These are phyloP conservation scores for Myotis daubentonii DNA, from an alignment of 2,797 vertebrate species.

Conservation along the genomic window DNA sequence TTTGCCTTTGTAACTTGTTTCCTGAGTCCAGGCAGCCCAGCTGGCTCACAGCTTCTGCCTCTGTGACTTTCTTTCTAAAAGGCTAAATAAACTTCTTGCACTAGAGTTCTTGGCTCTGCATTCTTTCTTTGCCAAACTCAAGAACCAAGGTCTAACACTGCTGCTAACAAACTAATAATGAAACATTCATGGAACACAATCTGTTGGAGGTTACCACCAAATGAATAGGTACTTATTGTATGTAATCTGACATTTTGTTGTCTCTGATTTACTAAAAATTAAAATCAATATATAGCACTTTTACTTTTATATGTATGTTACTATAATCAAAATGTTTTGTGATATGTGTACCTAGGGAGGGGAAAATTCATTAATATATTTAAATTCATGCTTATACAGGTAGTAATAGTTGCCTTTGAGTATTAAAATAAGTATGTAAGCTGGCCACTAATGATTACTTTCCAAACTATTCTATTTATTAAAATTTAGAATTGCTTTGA, in stretches of 20 bases:
- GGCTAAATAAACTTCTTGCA: not conserved
- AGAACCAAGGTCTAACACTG: not conserved
- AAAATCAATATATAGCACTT: not conserved
- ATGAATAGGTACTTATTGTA: not conserved
- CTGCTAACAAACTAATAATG: not conserved
- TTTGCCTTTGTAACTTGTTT: not conserved
- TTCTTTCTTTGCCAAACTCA: not conserved
- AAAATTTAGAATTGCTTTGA: not conserved
- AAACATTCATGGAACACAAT: not conserved
- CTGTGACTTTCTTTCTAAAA: not conserved
- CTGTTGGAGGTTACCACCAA: constrained; percentile 32
- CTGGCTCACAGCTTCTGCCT: not conserved
- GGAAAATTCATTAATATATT: not conserved
- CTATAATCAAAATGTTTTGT: constrained; percentile 1
- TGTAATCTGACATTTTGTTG: constrained; percentile 30
- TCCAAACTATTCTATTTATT: not conserved
- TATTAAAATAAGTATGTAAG: not conserved
- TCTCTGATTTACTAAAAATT: constrained; percentile 49
- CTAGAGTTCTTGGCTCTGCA: not conserved
- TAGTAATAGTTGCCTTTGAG: not conserved
- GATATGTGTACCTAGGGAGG: not conserved
- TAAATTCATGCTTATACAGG: not conserved
- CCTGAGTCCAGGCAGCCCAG: not conserved
- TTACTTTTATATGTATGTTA: not conserved
- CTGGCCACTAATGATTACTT: not conserved